Base-by-base conservation (phyloP, 2,888 invertebrate genomes). In the Spilarctia lutea region DNA sequence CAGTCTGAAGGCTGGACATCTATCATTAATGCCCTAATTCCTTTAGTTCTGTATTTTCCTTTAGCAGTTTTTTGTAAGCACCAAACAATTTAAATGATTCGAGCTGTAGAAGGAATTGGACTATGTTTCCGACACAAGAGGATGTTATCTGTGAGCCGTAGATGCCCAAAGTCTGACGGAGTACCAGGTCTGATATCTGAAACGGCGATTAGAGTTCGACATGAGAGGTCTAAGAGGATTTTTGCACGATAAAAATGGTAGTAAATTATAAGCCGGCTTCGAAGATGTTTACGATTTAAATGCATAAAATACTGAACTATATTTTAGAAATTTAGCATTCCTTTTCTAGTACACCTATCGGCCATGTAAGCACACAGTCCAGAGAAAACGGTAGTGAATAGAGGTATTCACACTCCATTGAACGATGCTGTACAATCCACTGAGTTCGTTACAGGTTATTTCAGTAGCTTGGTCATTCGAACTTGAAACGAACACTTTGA, bases 381-480 rank as follows among this genome's bases (percentile, higher is more conserved):
- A 24, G 16, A 56, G 69, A 45, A 67, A 48, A 67, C 30, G 35
- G 18, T 60, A 35, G 45, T 68, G 33, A 68, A 68, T 39, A 75
- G 65, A 16, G 30, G 30, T 60, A 67, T 39, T 77, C 66, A 72
- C 75, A 39, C 63, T 71, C 56, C 72, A 77, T 68, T 77, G 77
- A 71, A 60, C 70, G 27, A 73, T 70, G 45, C 6, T 39, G 30
- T 30, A 65, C 70, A 74, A 75, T 76, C 71, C 78, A 75, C 70
- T 78, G 76, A 73, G 75, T 79, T 75, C 72, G 73, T 80, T 79
- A 79, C 71, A 75, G 73, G 73, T 77, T 75, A 77, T 77, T 35
- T 74, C 74, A 75, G 63, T 75, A 75, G 75, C 42, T 63, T 27
- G 42, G 20, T 20, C 39, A 18, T 30, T 74, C 24, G 20, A 33